Conservation (phyloP, 1,140 invertebrate genomes). For the Popillia japonica region DNA sequence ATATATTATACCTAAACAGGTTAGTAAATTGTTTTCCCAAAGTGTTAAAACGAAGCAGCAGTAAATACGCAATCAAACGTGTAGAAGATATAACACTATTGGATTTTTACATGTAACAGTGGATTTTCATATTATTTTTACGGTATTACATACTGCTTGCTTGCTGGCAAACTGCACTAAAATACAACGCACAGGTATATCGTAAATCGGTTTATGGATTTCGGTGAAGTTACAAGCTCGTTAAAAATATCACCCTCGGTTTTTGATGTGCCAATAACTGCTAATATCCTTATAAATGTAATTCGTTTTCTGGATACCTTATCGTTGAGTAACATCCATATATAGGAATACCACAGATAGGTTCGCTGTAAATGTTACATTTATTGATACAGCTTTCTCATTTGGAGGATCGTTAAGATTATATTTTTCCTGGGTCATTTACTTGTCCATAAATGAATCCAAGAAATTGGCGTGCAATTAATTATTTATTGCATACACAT, state of each 20-base stretch:
- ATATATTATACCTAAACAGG: too few species aligned
- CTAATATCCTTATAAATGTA: conserved; percentile 30
- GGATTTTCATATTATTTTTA: conserved; percentile 30
- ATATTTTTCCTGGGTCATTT: not conserved
- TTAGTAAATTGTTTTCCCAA: too few species aligned
- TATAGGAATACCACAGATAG: not conserved
- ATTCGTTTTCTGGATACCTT: conserved; percentile 21
- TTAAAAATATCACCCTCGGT: conserved; percentile 21
- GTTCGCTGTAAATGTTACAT: not conserved
- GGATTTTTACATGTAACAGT: not conserved
- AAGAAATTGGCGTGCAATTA: too few species aligned
- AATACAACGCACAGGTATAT: not conserved
- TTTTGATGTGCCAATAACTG: conserved; percentile 26
- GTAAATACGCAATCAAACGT: too few species aligned
- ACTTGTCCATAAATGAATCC: not conserved
- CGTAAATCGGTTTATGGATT: conserved; percentile 34
- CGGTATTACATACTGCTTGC: not conserved
- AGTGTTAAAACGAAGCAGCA: too few species aligned
- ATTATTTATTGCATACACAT: too few species aligned
- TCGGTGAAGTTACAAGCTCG: conserved; percentile 34
- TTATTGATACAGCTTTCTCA: not conserved
- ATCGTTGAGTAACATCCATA: conserved; percentile 24
- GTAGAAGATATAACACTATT: not conserved
- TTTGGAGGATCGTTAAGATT: not conserved
- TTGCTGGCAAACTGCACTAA: not conserved